Percentiles rank a stretch among this genome's conserved stretches.
phyloP scores from a whole-genome alignment of 2,797 vertebrate species.

The Hippoglossus hippoglossus region DNA sequence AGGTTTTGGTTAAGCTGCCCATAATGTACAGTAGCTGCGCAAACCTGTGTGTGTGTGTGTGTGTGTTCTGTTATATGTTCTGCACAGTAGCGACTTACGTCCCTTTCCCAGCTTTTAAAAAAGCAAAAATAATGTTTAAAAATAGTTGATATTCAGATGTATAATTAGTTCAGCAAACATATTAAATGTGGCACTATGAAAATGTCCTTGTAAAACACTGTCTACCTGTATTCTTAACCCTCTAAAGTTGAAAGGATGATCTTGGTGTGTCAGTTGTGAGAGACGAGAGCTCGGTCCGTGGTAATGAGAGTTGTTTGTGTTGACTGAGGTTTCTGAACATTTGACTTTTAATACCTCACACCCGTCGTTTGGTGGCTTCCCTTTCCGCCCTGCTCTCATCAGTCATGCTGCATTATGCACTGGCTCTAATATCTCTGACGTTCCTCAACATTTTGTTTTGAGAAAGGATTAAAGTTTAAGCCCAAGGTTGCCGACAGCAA shows the following conservation, averaged over 20 bases:
- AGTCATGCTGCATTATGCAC: slow-evolving; percentile 45
- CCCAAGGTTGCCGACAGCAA: slow-evolving; percentile 57
- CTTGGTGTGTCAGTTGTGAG: not conserved
- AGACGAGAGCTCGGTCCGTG: not conserved
- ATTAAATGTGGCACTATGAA: not conserved
- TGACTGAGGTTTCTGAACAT: slow-evolving; percentile 16
- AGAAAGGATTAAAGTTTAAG: slow-evolving; percentile 70
- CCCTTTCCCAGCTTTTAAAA: too few relatives aligned
- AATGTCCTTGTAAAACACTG: too few relatives aligned
- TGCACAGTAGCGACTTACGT: too few relatives aligned
- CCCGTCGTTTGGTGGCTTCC: slow-evolving; percentile 21
- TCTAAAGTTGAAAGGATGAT: not conserved
- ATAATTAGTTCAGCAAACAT: too few relatives aligned
- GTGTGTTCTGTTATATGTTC: too few relatives aligned
- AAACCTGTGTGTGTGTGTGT: too few relatives aligned
- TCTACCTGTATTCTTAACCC: too few relatives aligned
- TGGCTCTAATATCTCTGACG: slow-evolving; percentile 37
- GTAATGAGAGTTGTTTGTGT: slow-evolving; percentile 17
- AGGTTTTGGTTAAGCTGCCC: too few relatives aligned
- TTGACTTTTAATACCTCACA: slow-evolving; percentile 37
- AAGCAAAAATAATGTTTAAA: too few relatives aligned
- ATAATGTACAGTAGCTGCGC: too few relatives aligned
- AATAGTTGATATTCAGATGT: too few relatives aligned
- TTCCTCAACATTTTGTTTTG: slow-evolving; percentile 61
- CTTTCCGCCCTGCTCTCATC: slow-evolving; percentile 20